A percentile compares a stretch with the other conserved stretches of the same genome.
Conservation (phyloP, 2,797 vertebrate species). For the Mus caroli region DNA sequence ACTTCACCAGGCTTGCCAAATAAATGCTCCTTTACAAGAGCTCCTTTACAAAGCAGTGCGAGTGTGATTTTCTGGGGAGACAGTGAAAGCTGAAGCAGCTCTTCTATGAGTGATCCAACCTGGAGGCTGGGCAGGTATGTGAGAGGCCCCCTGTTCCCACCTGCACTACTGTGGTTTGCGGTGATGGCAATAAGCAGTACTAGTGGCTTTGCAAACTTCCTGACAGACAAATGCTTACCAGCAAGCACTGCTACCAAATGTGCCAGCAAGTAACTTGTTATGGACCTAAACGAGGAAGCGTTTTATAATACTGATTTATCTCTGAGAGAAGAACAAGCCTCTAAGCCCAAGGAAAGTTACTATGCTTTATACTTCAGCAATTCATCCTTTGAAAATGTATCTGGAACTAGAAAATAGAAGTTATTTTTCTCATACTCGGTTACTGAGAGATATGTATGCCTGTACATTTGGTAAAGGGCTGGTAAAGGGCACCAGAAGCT, state of each 20-base stretch:
- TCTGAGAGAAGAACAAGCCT: constrained; percentile 46
- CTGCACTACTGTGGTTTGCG: background rate
- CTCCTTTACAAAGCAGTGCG: background rate
- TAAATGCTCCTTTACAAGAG: background rate
- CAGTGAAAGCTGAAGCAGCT: background rate
- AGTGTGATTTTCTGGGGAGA: background rate
- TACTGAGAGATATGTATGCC: background rate
- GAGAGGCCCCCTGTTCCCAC: too few relatives aligned
- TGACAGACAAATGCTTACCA: background rate
- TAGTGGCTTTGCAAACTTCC: background rate
- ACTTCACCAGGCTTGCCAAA: background rate
- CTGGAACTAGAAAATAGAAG: constrained; percentile 16
- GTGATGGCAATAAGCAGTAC: background rate
- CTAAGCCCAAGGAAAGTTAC: background rate
- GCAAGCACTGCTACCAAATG: background rate
- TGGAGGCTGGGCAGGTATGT: background rate
- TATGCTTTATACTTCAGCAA: constrained; percentile 26
- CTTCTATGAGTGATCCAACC: background rate
- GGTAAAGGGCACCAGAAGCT: background rate
- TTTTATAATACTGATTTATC: constrained; percentile 17
- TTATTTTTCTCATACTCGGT: background rate
- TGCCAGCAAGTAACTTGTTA: background rate
- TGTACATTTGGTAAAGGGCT: background rate
- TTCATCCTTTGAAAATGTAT: constrained; percentile 49
- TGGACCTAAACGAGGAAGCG: background rate